Evolutionary conservation across 35 echinoderm and acorn worm species (phyloP).

Genomic region (Chiridota heheva): DNA sequence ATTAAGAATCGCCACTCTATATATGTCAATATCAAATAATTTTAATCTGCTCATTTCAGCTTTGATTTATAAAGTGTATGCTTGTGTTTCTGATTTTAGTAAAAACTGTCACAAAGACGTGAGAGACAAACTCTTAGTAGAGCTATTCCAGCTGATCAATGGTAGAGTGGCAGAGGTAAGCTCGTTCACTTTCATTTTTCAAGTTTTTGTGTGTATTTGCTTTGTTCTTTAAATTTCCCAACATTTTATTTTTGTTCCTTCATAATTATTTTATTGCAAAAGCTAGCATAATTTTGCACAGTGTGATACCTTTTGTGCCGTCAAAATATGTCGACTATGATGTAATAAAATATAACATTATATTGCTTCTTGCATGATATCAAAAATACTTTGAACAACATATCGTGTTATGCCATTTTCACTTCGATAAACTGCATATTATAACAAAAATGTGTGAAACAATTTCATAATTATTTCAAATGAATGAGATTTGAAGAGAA

Average conservation of each 20-base stretch:
- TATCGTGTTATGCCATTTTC: no score
- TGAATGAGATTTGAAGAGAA: no score
- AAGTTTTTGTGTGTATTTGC: neutral
- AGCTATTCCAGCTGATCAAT: slow-evolving; percentile 71
- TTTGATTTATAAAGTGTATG: neutral
- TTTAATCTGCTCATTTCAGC: neutral
- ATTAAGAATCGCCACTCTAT: neutral
- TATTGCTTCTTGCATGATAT: no score
- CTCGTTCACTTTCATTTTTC: neutral
- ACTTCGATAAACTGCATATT: no score
- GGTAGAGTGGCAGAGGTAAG: slow-evolving; percentile 77
- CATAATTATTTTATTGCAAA: neutral
- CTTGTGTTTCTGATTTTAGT: no score
- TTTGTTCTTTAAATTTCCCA: neutral
- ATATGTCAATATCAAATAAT: neutral
- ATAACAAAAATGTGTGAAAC: no score
- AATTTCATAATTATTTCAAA: no score
- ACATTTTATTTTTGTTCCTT: neutral
- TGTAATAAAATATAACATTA: neutral
- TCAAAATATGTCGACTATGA: neutral
- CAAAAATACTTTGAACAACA: no score
- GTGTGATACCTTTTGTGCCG: no score
- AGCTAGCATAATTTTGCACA: neutral
- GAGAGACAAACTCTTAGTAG: slow-evolving; percentile 49
- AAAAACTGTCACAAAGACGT: slow-evolving; percentile 62